These are phyloP conservation scores for Barypeithes pellucidus DNA, from an alignment of 2,888 invertebrate genomes.

Conservation along the genomic window DNA sequence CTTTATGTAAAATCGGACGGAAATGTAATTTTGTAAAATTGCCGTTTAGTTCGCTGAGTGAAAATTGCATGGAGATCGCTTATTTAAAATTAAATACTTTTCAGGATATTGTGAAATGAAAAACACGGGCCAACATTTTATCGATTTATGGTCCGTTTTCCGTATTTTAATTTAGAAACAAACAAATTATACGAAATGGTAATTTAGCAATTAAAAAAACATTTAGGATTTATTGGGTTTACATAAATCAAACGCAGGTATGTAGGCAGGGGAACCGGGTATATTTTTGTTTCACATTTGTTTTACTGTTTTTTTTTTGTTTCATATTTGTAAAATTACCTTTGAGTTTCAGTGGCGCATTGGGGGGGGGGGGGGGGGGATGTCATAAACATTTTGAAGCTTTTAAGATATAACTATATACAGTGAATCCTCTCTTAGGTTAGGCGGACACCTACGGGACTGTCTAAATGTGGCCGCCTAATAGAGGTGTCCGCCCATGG, in stretches of 20 bases:
- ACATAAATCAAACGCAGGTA: not conserved
- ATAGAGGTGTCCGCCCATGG: no score
- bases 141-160: constrained; percentile 16
- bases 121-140: constrained; percentile 6
- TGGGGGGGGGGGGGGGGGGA: no score
- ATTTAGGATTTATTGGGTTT: constrained; percentile 1
- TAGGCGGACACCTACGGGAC: no score
- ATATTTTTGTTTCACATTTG: no score
- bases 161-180: constrained; percentile 9
- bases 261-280: no score
- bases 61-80: constrained; percentile 41
- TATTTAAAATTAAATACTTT: constrained; percentile 37
- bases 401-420: no score
- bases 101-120: constrained; percentile 26
- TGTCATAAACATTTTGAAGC: no score
- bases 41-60: constrained; percentile 34
- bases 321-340: no score
- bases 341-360: no score
- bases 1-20: constrained; percentile 45
- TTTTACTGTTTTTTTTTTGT: no score
- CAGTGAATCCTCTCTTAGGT: no score
- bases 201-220: not conserved
- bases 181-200: not conserved
- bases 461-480: no score
- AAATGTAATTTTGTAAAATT: constrained; percentile 46